Evolutionary conservation across 2,797 vertebrate genomes (phyloP).

Genomic region (Trichosurus vulpecula): DNA sequence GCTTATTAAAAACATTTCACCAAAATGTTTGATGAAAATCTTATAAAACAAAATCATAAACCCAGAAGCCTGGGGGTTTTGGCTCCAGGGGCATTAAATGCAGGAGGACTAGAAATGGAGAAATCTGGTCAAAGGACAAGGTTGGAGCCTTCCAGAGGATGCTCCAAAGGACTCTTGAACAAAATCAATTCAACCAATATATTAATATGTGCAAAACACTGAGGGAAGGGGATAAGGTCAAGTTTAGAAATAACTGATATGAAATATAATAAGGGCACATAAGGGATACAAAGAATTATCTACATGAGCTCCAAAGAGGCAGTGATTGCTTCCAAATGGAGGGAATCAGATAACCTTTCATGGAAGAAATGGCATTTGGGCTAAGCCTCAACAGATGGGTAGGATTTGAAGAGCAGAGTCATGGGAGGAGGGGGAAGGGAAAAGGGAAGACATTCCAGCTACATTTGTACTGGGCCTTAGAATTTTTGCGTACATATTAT

Average conservation of each 20-base stretch:
- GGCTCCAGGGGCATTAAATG: conserved; percentile 7
- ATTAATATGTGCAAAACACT: neutral
- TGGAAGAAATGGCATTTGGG: neutral
- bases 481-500: neutral
- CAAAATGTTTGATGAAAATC: conserved; percentile 53
- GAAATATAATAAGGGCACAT: neutral
- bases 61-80: neutral
- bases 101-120: neutral
- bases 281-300: neutral
- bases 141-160: neutral
- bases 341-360: neutral
- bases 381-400: neutral
- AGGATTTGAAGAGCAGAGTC: neutral
- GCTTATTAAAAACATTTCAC: conserved; percentile 54
- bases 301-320: neutral
- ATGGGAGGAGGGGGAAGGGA: neutral
- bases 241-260: neutral
- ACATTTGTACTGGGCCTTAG: neutral
- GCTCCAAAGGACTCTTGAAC: neutral
- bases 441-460: neutral
- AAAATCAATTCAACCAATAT: neutral
- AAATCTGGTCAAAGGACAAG: neutral
- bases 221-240: neutral
- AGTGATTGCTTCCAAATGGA: neutral
- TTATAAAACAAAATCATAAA: conserved; percentile 50